Conservation (phyloP, 2,888 invertebrate genomes). For the Unio delphinus region DNA sequence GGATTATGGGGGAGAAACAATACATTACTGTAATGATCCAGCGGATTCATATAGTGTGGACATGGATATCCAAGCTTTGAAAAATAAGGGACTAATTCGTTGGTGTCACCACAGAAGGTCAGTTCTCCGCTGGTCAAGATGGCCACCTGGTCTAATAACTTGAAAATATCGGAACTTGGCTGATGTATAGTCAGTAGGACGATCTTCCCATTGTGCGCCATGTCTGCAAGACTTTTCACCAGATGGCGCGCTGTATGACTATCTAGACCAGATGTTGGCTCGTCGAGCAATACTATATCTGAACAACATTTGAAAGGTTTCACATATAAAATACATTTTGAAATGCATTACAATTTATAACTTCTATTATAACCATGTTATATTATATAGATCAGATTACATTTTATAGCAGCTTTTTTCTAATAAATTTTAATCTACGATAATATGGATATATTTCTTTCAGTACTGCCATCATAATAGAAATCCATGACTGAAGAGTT, state of each 20-base stretch:
- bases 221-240: slow-evolving; percentile 45
- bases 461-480: no score
- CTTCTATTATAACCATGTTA: no score
- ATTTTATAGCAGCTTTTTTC: no score
- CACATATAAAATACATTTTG: no score
- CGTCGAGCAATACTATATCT: slow-evolving; percentile 88
- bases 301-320: slow-evolving; percentile 75
- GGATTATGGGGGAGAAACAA: not conserved
- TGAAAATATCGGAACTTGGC: slow-evolving; percentile 59
- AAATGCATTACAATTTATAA: no score
- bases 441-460: no score
- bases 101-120: slow-evolving; percentile 77
- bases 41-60: slow-evolving; percentile 94
- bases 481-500: no score
- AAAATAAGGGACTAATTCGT: slow-evolving; percentile 94
- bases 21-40: slow-evolving; percentile 85
- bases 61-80: slow-evolving; percentile 96
- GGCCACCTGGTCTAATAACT: slow-evolving; percentile 48
- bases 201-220: slow-evolving; percentile 54
- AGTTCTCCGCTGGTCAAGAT: slow-evolving; percentile 75
- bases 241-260: slow-evolving; percentile 88
- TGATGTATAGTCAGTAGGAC: slow-evolving; percentile 87
- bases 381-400: no score
- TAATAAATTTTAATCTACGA: no score
- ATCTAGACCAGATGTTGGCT: slow-evolving; percentile 89